A percentile compares a stretch with the other conserved stretches of the same genome.
Evolutionary conservation across 1,140 invertebrate species (phyloP).

Genomic region (Ips nitidus): DNA sequence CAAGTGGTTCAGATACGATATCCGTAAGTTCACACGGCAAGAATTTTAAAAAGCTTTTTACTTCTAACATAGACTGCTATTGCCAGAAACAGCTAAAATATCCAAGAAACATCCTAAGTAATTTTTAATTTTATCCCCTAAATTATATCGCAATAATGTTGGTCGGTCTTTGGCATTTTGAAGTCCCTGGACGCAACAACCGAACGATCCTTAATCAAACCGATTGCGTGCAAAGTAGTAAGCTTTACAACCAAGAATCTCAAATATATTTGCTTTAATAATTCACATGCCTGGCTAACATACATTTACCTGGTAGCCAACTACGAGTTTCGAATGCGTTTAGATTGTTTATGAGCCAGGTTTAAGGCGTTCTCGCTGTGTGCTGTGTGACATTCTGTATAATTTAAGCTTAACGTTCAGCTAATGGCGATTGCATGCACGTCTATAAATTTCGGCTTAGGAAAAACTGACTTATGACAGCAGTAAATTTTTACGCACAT

Average conservation of each 20-base stretch:
- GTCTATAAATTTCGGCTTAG: slow-evolving; percentile 28
- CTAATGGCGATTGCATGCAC: slow-evolving; percentile 26
- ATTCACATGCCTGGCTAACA: slow-evolving; percentile 42
- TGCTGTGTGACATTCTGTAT: slow-evolving; percentile 33
- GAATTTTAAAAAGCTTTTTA: no score
- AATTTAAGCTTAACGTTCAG: slow-evolving; percentile 27
- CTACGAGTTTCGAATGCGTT: slow-evolving; percentile 42
- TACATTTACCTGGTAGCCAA: slow-evolving; percentile 46
- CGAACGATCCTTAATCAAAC: slow-evolving; percentile 9
- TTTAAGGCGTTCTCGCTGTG: slow-evolving; percentile 32
- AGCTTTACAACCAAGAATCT: slow-evolving; percentile 40
- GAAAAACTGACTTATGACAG: slow-evolving; percentile 15
- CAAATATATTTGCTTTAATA: slow-evolving; percentile 44
- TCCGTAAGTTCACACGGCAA: no score
- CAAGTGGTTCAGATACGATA: no score
- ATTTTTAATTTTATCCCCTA: no score
- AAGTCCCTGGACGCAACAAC: no score
- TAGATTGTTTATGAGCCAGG: slow-evolving; percentile 38
- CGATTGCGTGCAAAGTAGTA: slow-evolving; percentile 29
- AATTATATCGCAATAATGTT: no score
- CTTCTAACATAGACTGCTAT: no score
- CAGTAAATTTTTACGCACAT: slow-evolving; percentile 20
- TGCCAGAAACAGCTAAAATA: no score
- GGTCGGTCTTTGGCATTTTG: no score
- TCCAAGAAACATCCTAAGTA: no score